Base-by-base conservation (phyloP, 2,888 invertebrate genomes). In the Chydorus sphaericus region DNA sequence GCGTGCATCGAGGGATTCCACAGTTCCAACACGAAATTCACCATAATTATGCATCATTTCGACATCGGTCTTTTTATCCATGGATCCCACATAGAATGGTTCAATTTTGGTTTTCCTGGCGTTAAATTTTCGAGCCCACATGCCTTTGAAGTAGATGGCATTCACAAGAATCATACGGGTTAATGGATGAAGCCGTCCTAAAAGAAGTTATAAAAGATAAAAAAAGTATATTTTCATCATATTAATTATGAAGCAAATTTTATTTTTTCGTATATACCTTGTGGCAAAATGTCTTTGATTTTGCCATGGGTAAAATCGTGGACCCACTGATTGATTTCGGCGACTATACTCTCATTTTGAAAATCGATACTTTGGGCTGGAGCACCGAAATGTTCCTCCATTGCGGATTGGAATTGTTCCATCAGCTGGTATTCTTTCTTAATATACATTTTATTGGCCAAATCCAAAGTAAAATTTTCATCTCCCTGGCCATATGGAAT, bases 131-230 rank as follows among this genome's bases (percentile, higher is more conserved):
- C 75, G 67, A 44, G 72, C 68, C 88, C 90, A 91, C 36, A 76
- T 73, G 2, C 83, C 85, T 74, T 89, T 89, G 71, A 91, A 91
- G 67, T 89, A 88, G 18, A 91, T 77, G 1, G 89, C 89, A 67
- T 89, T 91, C 3, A 88, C 77, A 4, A 91, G 75, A 3, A 90
- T 80, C 57, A 87, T 69, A 52, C 80, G 74, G 1, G 85, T 85
- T 1, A 70, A 65, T 0, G 54, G 51, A 64, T 71, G 64, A 1
- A 88, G 66, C 63, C 74, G 72, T 60, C 74, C 79, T 72, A 62
- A 56, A 61, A 62, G 38, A 28, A 39, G n/a, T 18, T 39, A 18
- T 18, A 39, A 39, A 39, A 11, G n/a, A 10, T 11, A 11, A 11
- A 11, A 33, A 33, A 11, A n/a, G 20, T 39, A 18, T 18, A 39